These are phyloP conservation scores for Lota lota DNA, from an alignment of 2,113 vertebrate genomes.

Conservation along the genomic window DNA sequence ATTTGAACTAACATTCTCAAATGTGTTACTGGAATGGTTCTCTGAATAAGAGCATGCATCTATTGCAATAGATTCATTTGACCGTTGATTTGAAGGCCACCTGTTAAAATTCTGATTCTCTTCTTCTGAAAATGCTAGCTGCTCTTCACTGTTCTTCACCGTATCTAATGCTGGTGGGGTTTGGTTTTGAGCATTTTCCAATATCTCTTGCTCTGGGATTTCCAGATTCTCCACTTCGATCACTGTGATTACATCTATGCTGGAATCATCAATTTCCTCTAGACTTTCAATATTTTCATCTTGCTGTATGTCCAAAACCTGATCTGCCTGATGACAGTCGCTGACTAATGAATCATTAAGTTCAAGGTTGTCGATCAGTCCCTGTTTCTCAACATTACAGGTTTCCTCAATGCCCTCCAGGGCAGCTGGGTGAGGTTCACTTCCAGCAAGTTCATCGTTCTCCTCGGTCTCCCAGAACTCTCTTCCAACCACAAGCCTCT, in stretches of 20 bases:
- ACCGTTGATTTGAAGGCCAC: constrained; percentile 47
- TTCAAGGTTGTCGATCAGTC: constrained; percentile 6
- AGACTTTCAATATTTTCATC: constrained; percentile 71
- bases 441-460: constrained; percentile 75
- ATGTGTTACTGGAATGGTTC: constrained; percentile 21
- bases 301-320: constrained; percentile 53
- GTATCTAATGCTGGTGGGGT: constrained; percentile 23
- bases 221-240: constrained; percentile 69
- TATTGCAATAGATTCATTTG: constrained; percentile 14
- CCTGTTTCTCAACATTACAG: constrained; percentile 59
- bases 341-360: constrained; percentile 15
- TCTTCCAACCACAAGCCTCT: constrained; percentile 54
- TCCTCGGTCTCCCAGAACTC: constrained; percentile 71
- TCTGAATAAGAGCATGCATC: constrained; percentile 25
- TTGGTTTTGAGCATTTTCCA: constrained; percentile 11
- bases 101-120: constrained; percentile 70
- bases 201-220: constrained; percentile 59
- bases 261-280: constrained; percentile 21
- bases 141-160: constrained; percentile 6
- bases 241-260: constrained; percentile 1
- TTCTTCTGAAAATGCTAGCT: constrained; percentile 29
- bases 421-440: constrained; percentile 67
- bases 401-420: constrained; percentile 46
- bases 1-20: constrained; percentile 29
- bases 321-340: constrained; percentile 17